Evolutionary conservation across 2,113 vertebrate species (phyloP).

Genomic region (Neolamprologus tretocephalus): DNA sequence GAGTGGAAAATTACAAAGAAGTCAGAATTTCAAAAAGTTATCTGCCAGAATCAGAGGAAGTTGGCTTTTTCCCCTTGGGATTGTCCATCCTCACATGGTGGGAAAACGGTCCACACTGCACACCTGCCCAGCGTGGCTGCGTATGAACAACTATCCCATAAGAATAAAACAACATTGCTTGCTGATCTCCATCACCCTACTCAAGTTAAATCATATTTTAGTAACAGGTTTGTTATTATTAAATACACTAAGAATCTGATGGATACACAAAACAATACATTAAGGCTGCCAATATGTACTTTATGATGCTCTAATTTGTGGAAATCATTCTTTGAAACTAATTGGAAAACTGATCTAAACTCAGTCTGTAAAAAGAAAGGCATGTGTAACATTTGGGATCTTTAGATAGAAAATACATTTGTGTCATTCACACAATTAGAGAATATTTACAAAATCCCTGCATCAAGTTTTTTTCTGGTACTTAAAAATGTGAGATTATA

Average conservation of each 20-base stretch:
- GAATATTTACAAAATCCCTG: neutral
- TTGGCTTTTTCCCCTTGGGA: neutral
- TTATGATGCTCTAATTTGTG: neutral
- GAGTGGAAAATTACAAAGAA: neutral
- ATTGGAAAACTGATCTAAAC: neutral
- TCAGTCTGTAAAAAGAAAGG: neutral
- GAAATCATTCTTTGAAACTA: neutral
- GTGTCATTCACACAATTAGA: neutral
- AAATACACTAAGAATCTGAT: neutral
- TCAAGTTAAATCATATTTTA: neutral
- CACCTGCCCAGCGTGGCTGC: neutral
- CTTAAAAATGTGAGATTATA: rapidly evolving
- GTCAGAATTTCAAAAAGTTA: rapidly evolving
- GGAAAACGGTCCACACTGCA: neutral
- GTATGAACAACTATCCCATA: neutral
- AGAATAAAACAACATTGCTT: neutral
- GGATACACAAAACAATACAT: neutral
- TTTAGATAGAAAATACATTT: neutral
- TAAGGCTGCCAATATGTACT: neutral
- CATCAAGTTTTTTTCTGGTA: neutral
- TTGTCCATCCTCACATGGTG: neutral
- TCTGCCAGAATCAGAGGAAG: neutral
- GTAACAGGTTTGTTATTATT: neutral
- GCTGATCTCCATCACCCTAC: neutral
- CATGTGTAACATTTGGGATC: neutral